phyloP scores from a whole-genome alignment of 2,113 vertebrate species.

The Thunnus maccoyii region DNA sequence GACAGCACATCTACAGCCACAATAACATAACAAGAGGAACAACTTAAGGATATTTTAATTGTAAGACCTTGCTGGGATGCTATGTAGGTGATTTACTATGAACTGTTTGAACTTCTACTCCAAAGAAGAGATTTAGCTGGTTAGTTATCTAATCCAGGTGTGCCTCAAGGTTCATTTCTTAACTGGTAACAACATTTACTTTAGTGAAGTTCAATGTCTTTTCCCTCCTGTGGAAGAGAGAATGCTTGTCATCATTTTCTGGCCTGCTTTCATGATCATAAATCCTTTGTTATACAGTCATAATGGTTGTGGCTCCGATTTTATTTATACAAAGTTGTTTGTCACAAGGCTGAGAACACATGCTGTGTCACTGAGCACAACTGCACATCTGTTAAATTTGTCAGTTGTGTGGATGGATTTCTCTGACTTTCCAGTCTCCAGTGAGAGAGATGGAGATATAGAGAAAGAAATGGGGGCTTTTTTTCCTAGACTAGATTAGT shows the following conservation, averaged over 20 bases:
- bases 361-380: background rate
- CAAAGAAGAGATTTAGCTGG: background rate
- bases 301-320: background rate
- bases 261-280: background rate
- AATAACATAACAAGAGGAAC: background rate
- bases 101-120: background rate
- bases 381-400: background rate
- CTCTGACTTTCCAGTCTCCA: background rate
- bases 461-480: background rate
- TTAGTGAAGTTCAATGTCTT: background rate
- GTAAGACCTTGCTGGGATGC: background rate
- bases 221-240: background rate
- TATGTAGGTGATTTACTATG: background rate
- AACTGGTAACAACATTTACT: background rate
- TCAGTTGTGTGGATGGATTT: conserved; percentile 7
- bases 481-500: conserved; percentile 28
- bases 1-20: background rate
- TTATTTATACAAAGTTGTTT: background rate
- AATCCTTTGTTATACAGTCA: background rate
- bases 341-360: background rate
- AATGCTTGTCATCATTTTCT: background rate
- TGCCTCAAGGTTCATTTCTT: background rate
- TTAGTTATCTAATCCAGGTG: background rate
- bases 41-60: background rate
- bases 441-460: background rate